phyloP scores from a whole-genome alignment of 2,888 invertebrate species.

The Elegia similella region DNA sequence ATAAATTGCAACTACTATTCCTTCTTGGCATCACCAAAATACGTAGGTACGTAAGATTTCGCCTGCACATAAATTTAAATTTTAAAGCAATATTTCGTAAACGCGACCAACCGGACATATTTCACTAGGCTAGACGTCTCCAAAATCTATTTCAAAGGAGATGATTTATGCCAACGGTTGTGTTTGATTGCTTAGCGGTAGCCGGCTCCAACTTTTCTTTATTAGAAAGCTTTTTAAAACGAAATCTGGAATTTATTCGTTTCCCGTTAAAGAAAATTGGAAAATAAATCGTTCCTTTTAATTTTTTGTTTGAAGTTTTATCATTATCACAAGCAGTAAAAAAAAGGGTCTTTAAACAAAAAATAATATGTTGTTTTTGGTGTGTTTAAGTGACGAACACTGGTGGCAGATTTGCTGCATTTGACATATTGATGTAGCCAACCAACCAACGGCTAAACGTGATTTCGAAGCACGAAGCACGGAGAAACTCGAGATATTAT shows the following conservation, averaged over 20 bases:
- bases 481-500: too few species aligned
- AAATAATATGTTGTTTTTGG: too few species aligned
- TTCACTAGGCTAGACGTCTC: constrained; percentile 17
- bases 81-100: constrained; percentile 12
- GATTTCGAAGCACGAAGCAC: too few species aligned
- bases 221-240: constrained; percentile 4
- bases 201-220: constrained; percentile 8
- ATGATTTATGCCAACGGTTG: constrained; percentile 15
- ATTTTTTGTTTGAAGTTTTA: too few species aligned
- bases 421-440: too few species aligned
- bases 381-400: too few species aligned
- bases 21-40: background rate
- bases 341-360: too few species aligned
- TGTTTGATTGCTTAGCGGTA: constrained; percentile 14
- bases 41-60: background rate
- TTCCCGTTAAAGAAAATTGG: background rate
- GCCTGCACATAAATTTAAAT: constrained; percentile 1
- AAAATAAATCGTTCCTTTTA: background rate
- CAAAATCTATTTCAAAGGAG: constrained; percentile 16
- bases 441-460: too few species aligned
- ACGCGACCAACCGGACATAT: constrained; percentile 9
- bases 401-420: too few species aligned
- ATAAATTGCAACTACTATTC: background rate
- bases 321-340: too few species aligned
- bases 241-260: background rate